Evolutionary conservation across 2,113 vertebrate species (phyloP).

Genomic region (Plecotus auritus): DNA sequence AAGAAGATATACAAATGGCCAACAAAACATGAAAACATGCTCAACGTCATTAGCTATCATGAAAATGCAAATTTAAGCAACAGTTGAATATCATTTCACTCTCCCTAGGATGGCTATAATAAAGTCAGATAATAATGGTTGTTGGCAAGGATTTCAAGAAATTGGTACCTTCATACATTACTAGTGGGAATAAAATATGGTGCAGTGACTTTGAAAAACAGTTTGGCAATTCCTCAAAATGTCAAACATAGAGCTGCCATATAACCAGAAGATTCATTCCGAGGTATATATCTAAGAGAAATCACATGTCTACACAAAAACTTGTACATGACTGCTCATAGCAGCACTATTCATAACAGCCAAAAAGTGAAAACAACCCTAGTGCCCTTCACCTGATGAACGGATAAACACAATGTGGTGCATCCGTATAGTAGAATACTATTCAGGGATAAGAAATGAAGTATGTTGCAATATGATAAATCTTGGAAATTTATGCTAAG

Average conservation of each 20-base stretch:
- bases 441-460: background rate
- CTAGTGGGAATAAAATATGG: background rate
- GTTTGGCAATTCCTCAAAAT: background rate
- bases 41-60: background rate
- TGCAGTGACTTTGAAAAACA: background rate
- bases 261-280: background rate
- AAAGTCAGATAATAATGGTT: background rate
- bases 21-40: background rate
- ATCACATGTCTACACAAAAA: background rate
- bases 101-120: background rate
- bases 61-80: background rate
- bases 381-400: background rate
- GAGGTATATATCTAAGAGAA: background rate
- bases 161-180: background rate
- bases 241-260: background rate
- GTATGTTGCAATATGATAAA: background rate
- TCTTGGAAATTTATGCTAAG: background rate
- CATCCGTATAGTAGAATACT: background rate
- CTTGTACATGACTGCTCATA: background rate
- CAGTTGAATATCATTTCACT: background rate
- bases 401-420: background rate
- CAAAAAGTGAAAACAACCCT: background rate
- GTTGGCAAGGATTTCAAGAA: background rate
- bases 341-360: background rate
- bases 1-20: background rate